A percentile compares a stretch with the other conserved stretches of the same genome.
Evolutionary conservation across 2,113 vertebrate species (phyloP).

Genomic region (Arvicanthis niloticus): DNA sequence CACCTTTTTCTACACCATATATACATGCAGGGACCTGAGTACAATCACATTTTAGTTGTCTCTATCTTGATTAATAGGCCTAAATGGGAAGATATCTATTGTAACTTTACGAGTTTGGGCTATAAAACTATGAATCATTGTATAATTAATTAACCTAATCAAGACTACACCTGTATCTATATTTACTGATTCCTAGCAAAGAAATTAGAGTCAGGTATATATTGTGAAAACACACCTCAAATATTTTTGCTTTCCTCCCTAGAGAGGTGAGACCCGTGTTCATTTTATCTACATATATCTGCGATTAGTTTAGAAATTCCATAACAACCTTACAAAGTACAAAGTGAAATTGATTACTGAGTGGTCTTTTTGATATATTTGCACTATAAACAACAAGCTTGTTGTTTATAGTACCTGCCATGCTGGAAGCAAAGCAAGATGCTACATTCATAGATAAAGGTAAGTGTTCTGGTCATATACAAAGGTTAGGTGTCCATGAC

Average conservation of each 20-base stretch:
- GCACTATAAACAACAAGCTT: neutral
- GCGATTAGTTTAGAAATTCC: neutral
- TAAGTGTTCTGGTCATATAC: neutral
- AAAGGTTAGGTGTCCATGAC: neutral
- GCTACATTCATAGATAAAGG: neutral
- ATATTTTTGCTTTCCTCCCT: neutral
- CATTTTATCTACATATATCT: neutral
- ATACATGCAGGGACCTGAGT: neutral
- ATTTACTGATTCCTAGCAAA: neutral
- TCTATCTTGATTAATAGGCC: neutral
- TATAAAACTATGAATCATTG: neutral
- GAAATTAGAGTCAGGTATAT: neutral
- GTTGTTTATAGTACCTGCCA: neutral
- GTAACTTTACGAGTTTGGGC: neutral
- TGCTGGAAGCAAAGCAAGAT: neutral
- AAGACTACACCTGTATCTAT: neutral
- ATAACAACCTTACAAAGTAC: too few relatives aligned
- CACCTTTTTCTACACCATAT: neutral
- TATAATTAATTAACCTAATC: neutral
- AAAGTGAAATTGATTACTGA: too few relatives aligned
- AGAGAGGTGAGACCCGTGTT: neutral
- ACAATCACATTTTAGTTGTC: neutral
- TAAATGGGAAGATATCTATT: neutral
- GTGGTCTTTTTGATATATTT: neutral
- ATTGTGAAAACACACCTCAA: neutral